phyloP scores from a whole-genome alignment of 1,140 invertebrate genomes.

The Macrobrachium rosenbergii region DNA sequence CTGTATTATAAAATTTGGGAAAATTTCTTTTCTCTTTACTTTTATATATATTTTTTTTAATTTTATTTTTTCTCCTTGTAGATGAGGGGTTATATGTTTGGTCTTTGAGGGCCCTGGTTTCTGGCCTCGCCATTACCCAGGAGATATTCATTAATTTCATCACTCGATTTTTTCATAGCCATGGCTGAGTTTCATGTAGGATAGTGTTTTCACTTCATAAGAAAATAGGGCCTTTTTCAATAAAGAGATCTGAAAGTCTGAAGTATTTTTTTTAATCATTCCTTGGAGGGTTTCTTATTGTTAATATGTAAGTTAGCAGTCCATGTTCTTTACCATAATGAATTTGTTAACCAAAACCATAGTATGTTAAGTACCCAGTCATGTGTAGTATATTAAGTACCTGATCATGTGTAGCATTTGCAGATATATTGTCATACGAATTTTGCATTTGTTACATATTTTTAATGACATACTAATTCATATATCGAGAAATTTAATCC shows the following conservation, averaged over 20 bases:
- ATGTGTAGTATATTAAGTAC: too few relatives aligned
- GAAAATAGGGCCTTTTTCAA: constrained; percentile 62
- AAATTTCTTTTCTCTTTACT: constrained; percentile 48
- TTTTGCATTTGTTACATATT: too few relatives aligned
- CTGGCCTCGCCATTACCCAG: constrained; percentile 54
- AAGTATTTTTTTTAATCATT: too few relatives aligned
- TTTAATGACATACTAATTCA: too few relatives aligned
- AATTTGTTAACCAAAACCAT: too few relatives aligned
- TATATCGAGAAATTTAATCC: too few relatives aligned
- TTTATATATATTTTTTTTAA: constrained; percentile 45
- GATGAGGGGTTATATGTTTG: constrained; percentile 55
- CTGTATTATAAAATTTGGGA: constrained; percentile 52
- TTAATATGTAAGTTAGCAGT: too few relatives aligned
- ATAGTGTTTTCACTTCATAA: constrained; percentile 65
- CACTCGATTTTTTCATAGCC: constrained; percentile 59
- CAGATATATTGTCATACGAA: too few relatives aligned
- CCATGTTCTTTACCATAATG: too few relatives aligned
- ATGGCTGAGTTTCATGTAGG: constrained; percentile 64
- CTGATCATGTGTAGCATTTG: too few relatives aligned
- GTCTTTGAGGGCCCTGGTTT: constrained; percentile 58
- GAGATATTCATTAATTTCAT: constrained; percentile 58
- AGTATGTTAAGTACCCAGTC: too few relatives aligned
- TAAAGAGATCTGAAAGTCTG: constrained; percentile 28
- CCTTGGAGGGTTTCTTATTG: too few relatives aligned
- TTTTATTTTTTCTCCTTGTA: constrained; percentile 46